Conservation (phyloP, 2,888 invertebrate genomes). For the Drosophila seclusa region DNA sequence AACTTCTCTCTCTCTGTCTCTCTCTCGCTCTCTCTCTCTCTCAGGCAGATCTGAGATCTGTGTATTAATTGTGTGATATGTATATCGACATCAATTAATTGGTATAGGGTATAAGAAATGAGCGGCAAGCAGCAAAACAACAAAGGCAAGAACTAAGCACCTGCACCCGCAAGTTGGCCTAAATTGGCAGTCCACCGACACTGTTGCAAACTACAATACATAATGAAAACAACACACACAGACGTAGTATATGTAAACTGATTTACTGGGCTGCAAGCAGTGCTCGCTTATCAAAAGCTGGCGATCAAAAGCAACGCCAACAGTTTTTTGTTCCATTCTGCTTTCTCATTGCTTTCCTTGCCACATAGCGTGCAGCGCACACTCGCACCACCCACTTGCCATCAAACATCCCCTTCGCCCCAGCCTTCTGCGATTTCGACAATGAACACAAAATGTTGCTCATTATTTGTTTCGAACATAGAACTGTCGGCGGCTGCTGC, state of each 20-base stretch:
- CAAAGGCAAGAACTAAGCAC: conserved; percentile 28
- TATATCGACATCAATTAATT: neutral
- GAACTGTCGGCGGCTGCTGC: neutral
- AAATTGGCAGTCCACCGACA: conserved; percentile 49
- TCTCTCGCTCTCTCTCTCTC: neutral
- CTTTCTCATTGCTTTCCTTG: conserved; percentile 7
- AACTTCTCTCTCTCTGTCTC: neutral
- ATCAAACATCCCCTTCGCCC: neutral
- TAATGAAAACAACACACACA: conserved; percentile 43
- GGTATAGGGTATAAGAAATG: conserved; percentile 3
- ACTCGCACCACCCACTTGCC: neutral
- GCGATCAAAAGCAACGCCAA: conserved; percentile 64
- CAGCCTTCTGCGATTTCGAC: conserved; percentile 7
- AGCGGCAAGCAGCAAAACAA: conserved; percentile 3
- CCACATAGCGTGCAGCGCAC: neutral
- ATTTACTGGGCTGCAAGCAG: conserved; percentile 48
- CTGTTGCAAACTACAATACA: conserved; percentile 46
- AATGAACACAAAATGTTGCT: conserved; percentile 32
- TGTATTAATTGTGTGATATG: neutral
- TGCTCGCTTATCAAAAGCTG: conserved; percentile 66
- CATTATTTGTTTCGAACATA: neutral
- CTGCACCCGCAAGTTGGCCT: conserved; percentile 61
- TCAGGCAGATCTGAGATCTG: neutral
- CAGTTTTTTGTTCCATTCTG: conserved; percentile 30
- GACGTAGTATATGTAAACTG: conserved; percentile 16